Conservation (phyloP, 2,113 vertebrate genomes). For the Tringa solitaria region DNA sequence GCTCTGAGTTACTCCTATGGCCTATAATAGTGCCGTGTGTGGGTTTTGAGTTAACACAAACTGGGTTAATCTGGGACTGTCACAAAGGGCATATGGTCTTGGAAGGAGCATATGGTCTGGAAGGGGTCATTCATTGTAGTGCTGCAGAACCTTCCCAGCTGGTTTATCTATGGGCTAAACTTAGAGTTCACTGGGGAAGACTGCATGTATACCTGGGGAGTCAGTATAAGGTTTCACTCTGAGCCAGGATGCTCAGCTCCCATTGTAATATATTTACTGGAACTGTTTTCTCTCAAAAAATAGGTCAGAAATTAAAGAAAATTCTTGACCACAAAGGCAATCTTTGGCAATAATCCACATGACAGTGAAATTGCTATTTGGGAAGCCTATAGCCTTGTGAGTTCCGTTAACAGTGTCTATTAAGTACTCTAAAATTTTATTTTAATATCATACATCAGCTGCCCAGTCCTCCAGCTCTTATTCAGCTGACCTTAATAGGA, state of each 20-base stretch:
- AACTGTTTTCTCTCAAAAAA: neutral
- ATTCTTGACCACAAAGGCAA: neutral
- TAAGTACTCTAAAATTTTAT: neutral
- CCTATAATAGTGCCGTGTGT: neutral
- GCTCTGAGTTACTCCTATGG: neutral
- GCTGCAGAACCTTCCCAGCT: neutral
- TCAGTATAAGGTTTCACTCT: neutral
- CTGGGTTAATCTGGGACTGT: conserved; percentile 50
- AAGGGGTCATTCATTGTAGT: neutral
- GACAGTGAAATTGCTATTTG: neutral
- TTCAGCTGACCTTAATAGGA: neutral
- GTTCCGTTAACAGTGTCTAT: neutral
- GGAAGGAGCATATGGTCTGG: conserved; percentile 10
- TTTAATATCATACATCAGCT: neutral
- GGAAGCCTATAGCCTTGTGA: neutral
- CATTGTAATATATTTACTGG: neutral
- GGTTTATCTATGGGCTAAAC: neutral
- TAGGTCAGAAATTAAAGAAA: neutral
- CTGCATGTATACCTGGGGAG: neutral
- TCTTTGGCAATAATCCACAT: neutral
- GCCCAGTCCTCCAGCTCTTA: neutral
- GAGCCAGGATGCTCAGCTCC: neutral
- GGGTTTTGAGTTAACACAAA: neutral
- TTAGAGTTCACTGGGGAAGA: neutral
- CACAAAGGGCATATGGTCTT: conserved; percentile 5